phyloP scores from a whole-genome alignment of 2,113 vertebrate species.

The Paradoxurus hermaphroditus region DNA sequence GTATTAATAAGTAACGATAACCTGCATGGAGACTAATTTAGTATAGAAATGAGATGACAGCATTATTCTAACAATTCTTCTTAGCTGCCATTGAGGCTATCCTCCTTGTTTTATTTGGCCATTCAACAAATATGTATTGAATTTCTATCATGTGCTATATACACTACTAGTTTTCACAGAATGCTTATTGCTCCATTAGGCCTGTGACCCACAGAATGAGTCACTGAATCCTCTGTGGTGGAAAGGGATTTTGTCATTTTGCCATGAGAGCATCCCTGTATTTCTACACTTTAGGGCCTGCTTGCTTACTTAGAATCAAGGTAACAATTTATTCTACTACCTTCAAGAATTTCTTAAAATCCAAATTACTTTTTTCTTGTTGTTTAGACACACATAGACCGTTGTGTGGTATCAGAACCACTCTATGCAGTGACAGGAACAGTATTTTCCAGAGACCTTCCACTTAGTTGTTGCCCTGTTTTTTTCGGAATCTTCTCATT shows the following conservation, averaged over 20 bases:
- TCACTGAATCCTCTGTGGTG: neutral
- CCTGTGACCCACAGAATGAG: neutral
- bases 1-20: neutral
- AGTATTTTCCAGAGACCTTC: neutral
- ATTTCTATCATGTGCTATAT: conserved; percentile 8
- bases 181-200: neutral
- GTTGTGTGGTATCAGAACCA: neutral
- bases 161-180: neutral
- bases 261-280: neutral
- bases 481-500: neutral
- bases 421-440: neutral
- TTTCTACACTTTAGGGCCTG: neutral
- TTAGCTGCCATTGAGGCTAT: neutral
- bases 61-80: conserved; percentile 10
- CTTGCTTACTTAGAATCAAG: neutral
- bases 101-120: neutral
- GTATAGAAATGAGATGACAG: neutral
- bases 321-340: neutral
- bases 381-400: neutral
- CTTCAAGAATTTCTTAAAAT: neutral
- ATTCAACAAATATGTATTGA: conserved; percentile 35
- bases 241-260: conserved; percentile 6
- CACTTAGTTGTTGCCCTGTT: neutral
- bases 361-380: neutral
- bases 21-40: neutral